Evolutionary conservation across 2,113 vertebrate genomes (phyloP), one percentile per base, ranked within the genome.

Genomic region (Atlantisia rogersi): DNA sequence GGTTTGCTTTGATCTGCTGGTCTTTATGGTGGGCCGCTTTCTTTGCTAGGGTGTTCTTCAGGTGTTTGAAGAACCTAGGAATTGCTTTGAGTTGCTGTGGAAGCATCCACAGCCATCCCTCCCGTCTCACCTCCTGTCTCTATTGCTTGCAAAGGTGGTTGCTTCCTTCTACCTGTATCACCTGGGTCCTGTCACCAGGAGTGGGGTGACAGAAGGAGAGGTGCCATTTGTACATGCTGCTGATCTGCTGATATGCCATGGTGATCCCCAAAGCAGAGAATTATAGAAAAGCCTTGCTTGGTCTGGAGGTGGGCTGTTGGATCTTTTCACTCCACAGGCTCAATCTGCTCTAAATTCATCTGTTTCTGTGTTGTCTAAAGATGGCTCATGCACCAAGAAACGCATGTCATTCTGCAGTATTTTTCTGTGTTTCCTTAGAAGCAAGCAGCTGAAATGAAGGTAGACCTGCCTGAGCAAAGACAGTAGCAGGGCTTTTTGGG

Each of bases 341-440:
- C 1, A 1, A 46, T n/a, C 20, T 37, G 35, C 19, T 19, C 12
- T 20, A 28, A 24, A 26, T 44, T 28, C 80, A 73, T 32, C 55
- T 65, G 9, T 40, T 95, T 90, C 44, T 69, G 11, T 50, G 21
- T 74, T 82, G 56, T 29, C 39, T 85, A 28, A 39, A 91, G 24
- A 17, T 67, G 50, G 15, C 15, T 82, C 8, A 6, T 7, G 12
- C 53, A 60, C 10, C 17, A 60, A 65, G 80, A 62, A 74, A 71
- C 44, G 20, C 5, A 35, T 10, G 5, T n/a, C 0, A 0, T 55
- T 76, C 59, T 87, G 53, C 70, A 39, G 26, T 31, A 19, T 46
- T 86, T 76, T 84, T 58, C 67, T 90, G 20, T 90, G 17, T 67
- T 87, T 90, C 37, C 69, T 92, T 58, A 55, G 50, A 48, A 24